phyloP scores from a whole-genome alignment of 2,113 vertebrate genomes.

The Carollia perspicillata region DNA sequence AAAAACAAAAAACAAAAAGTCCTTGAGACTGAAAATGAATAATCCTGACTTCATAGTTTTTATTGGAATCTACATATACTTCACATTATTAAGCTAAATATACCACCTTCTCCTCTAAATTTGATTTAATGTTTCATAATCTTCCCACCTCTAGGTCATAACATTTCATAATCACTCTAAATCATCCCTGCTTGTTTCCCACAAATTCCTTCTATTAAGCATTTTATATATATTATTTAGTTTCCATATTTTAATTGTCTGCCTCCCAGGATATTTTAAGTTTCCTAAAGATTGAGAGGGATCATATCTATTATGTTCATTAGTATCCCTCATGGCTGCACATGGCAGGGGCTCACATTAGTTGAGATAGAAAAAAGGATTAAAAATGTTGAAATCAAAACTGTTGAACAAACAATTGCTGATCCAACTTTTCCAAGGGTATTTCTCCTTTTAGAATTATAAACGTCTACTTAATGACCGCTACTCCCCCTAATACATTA shows the following conservation, averaged over 20 bases:
- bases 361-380: neutral
- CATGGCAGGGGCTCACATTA: neutral
- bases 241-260: neutral
- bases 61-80: neutral
- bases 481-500: neutral
- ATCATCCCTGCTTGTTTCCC: neutral
- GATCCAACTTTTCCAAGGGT: neutral
- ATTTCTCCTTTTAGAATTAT: slow-evolving; percentile 10
- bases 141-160: neutral
- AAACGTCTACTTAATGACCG: neutral
- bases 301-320: neutral
- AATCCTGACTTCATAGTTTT: neutral
- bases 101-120: neutral
- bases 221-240: neutral
- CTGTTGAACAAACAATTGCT: neutral
- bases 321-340: neutral
- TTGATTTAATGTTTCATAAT: neutral
- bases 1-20: neutral
- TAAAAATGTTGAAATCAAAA: neutral
- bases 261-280: neutral
- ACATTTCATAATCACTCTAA: neutral
- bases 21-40: neutral
- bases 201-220: neutral
- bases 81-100: neutral
- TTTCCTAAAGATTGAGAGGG: neutral